A percentile compares a stretch with the other conserved stretches of the same genome.
Evolutionary conservation across 2,113 vertebrate genomes (phyloP).

Genomic region (Coracopsis vasa): DNA sequence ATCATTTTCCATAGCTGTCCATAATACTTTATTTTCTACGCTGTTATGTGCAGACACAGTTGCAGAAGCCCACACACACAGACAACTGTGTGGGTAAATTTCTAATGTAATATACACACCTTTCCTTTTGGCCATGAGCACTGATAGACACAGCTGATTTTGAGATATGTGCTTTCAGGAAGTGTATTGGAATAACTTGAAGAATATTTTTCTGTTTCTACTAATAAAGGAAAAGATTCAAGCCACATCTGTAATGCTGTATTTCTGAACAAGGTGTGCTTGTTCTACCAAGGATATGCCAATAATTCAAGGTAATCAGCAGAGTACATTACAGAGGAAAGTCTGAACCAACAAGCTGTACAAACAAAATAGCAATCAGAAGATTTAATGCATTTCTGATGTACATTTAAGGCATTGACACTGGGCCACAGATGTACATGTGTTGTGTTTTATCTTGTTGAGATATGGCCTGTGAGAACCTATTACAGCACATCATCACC

Average conservation of each 20-base stretch:
- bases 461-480: conserved; percentile 93
- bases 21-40: neutral
- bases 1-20: neutral
- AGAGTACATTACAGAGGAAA: conserved; percentile 84
- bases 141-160: neutral
- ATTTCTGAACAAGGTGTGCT: conserved; percentile 76
- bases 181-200: neutral
- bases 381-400: conserved; percentile 99
- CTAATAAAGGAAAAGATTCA: conserved; percentile 56
- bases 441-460: conserved; percentile 97
- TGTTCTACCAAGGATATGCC: conserved; percentile 78
- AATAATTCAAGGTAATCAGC: conserved; percentile 91
- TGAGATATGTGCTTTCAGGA: neutral
- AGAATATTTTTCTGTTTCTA: conserved; percentile 39
- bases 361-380: conserved; percentile 94
- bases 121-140: neutral
- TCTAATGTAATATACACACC: neutral
- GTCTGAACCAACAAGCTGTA: conserved; percentile 86
- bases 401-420: conserved; percentile 94
- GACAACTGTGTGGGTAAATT: neutral
- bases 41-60: neutral
- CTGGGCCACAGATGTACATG: conserved; percentile 98
- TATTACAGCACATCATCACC: conserved; percentile 93
- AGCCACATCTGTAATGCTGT: conserved; percentile 67
- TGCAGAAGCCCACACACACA: neutral